phyloP scores from a whole-genome alignment of 2,888 invertebrate genomes.

The Chalcosyrphus nemorum region DNA sequence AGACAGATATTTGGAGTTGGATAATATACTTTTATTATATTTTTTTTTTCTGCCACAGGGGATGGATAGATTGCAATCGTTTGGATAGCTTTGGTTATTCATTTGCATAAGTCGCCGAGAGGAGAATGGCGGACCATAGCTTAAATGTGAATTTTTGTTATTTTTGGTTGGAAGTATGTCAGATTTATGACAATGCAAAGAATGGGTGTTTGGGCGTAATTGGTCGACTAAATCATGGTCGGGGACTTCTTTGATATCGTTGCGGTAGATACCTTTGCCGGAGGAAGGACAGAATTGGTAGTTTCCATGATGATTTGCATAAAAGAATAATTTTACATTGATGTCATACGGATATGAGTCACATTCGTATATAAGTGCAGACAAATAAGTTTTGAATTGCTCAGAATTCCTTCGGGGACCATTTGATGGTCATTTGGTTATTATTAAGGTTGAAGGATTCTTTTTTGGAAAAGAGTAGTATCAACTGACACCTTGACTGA shows the following conservation, averaged over 20 bases:
- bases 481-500: too few relatives aligned
- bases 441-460: too few relatives aligned
- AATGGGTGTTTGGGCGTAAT: conserved; percentile 32
- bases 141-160: background rate
- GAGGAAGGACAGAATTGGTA: background rate
- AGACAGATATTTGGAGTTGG: conserved; percentile 4
- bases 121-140: background rate
- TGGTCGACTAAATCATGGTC: conserved; percentile 21
- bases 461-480: too few relatives aligned
- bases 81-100: conserved; percentile 3
- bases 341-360: background rate
- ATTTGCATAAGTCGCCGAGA: conserved; percentile 33
- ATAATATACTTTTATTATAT: too few relatives aligned
- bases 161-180: conserved; percentile 15
- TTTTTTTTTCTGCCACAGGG: conserved; percentile 20
- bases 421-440: too few relatives aligned
- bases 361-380: background rate
- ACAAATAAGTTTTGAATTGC: background rate
- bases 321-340: background rate
- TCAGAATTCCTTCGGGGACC: background rate
- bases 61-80: conserved; percentile 62
- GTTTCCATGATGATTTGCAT: background rate
- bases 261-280: background rate
- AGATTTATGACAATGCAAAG: conserved; percentile 31
- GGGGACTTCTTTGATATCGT: conserved; percentile 10